Base-by-base conservation (phyloP, 2,113 vertebrate genomes). In the Prochilodus magdalenae region DNA sequence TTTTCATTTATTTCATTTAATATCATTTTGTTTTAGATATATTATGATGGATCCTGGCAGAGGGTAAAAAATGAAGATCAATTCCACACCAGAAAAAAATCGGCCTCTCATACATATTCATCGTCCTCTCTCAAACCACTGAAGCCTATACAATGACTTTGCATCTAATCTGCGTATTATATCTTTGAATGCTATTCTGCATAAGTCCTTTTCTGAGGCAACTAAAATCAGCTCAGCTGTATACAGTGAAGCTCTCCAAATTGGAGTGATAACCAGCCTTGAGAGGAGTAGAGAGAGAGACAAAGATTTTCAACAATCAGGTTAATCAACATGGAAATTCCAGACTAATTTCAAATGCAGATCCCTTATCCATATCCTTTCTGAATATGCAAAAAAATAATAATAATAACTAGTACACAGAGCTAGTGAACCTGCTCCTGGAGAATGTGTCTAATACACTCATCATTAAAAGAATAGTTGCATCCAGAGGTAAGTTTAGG, bases 91-190 rank as follows among this genome's bases (percentile, higher is more conserved):
- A 33, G 16, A 22, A 73, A 7, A 73, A 51, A 71, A 70, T 5
- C 26, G 53, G n/a, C 18, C 60, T 66, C 59, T 73, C 75, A 83
- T 74, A 74, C 44, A 83, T 83, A 83, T 67, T 73, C 69, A 83
- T 73, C 12, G 13, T 12, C 30, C 73, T 67, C 49, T 47, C 53
- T 73, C 47, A 57, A 83, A 79, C 40, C 66, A 79, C 18, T 74
- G 57, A 79, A 63, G 59, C 36, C 49, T 77, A 83, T 83, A 67
- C 24, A 73, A 27, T 36, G 75, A 33, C 36, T 83, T 51, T 75
- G 75, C 75, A 79, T 75, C 62, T 85, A 33, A 82, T 85, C 55
- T 85, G 70, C 70, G 82, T 78, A 74, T 33, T 36, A 29, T 57
- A 69, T 59, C 78, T 72, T 63, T 63, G 57, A 73, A 73, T 51